Conservation (phyloP, 2,113 vertebrate species). For the Onychostruthus taczanowskii region DNA sequence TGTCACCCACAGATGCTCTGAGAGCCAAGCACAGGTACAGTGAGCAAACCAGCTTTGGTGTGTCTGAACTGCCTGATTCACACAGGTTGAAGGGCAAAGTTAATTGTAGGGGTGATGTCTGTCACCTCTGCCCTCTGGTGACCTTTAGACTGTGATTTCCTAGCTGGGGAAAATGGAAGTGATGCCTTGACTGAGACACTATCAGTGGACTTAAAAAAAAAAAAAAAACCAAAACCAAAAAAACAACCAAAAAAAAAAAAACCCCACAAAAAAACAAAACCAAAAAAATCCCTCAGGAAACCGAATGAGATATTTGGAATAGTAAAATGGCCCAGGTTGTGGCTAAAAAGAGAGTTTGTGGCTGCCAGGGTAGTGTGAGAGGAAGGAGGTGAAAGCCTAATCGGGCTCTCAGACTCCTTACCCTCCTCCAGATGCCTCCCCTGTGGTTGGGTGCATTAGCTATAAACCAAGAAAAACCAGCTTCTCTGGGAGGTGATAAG, state of each 20-base stretch:
- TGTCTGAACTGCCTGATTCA: background rate
- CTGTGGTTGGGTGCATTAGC: background rate
- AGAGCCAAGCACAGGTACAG: rapidly evolving
- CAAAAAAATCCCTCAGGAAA: background rate
- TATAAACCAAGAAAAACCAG: background rate
- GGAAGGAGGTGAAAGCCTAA: background rate
- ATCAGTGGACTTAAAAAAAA: rapidly evolving
- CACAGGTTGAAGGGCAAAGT: background rate
- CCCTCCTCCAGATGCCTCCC: background rate
- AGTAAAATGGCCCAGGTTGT: background rate
- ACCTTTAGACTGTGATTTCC: background rate
- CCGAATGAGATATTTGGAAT: background rate
- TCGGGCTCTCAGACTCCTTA: rapidly evolving
- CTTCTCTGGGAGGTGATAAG: background rate
- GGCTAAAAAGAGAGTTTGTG: background rate
- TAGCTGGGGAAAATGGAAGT: background rate
- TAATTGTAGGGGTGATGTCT: background rate
- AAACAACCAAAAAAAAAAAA: no score
- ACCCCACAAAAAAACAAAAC: no score
- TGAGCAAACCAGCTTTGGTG: background rate
- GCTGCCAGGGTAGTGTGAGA: background rate
- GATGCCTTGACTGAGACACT: background rate
- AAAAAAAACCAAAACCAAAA: background rate
- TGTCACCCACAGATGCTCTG: background rate
- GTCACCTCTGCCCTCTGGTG: background rate